Base-by-base conservation (phyloP, 2,888 invertebrate species). In the Temnothorax ravouxi region DNA sequence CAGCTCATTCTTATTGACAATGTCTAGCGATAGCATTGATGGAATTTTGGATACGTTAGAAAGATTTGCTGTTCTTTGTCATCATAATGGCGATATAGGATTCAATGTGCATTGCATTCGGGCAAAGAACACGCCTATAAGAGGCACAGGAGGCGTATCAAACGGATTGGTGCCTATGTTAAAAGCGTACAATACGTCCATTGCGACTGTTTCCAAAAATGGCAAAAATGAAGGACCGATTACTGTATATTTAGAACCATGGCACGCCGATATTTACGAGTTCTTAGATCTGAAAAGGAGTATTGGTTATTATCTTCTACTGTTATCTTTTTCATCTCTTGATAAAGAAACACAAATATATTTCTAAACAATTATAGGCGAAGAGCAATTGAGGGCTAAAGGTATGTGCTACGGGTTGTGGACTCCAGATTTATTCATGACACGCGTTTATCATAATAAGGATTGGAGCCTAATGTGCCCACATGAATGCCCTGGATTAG, bases 371-470 rank as follows among this genome's bases (percentile, higher is more conserved):
- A 72, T 74, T 71, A 34, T 13, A 92, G 94, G 99, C 0, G 98
- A 98, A 93, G 99, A 99, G 94, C 99, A 99, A 95, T 96, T 97
- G 52, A 96, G 99, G 50, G 99, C 99, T 0, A 96, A 99, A 74
- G 99, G 99, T 95, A 95, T 99, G 59, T 99, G 99, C 95, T 99
- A 98, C 94, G 99, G 98, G 0, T 95, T 99, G 44, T 99, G 99
- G 99, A 98, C 99, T 89, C 99, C 99, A 0, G 99, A 99, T 95
- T 96, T 99, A 85, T 99, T 99, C 94, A 99, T 99, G 99, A 96
- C 97, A 94, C 96, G 99, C 72, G 98, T 98, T 0, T 97, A 98
- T 94, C 95, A 96, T 2, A 96, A 99, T 95, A 97, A 95, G 86
- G 96, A 96, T 74, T 99, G 99, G 99, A 98, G 98, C 74, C 95